phyloP scores from a whole-genome alignment of 2,113 vertebrate species.

The Pluvianellus socialis region DNA sequence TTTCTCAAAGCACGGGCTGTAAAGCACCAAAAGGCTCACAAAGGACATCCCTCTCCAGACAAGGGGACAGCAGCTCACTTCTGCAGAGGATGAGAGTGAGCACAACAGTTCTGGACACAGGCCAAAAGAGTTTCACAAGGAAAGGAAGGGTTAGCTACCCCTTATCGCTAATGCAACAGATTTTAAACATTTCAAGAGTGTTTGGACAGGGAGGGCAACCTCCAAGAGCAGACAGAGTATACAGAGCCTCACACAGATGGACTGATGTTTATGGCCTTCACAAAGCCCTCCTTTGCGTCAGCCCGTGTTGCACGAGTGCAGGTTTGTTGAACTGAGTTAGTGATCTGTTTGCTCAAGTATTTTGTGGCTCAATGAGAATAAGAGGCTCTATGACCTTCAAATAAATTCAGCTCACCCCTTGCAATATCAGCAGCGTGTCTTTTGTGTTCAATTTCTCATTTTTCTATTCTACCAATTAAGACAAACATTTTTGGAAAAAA shows the following conservation, averaged over 20 bases:
- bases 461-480: background rate
- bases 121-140: background rate
- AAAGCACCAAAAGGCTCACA: background rate
- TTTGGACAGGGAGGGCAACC: background rate
- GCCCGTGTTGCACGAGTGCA: background rate
- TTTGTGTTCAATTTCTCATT: background rate
- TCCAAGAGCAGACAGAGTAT: background rate
- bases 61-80: background rate
- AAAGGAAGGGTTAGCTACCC: background rate
- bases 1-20: background rate
- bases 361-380: background rate
- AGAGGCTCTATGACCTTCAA: background rate
- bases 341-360: background rate
- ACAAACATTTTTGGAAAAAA: rapidly evolving
- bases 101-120: background rate
- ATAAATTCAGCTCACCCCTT: background rate
- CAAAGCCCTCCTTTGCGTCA: background rate
- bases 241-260: background rate
- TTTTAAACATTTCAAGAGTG: background rate
- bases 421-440: background rate
- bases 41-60: background rate
- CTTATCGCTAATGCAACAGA: background rate
- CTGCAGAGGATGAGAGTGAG: background rate
- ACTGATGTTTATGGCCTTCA: background rate
- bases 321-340: background rate